Evolutionary conservation across 2,113 vertebrate genomes (phyloP).

Genomic region (Xenopus tropicalis): DNA sequence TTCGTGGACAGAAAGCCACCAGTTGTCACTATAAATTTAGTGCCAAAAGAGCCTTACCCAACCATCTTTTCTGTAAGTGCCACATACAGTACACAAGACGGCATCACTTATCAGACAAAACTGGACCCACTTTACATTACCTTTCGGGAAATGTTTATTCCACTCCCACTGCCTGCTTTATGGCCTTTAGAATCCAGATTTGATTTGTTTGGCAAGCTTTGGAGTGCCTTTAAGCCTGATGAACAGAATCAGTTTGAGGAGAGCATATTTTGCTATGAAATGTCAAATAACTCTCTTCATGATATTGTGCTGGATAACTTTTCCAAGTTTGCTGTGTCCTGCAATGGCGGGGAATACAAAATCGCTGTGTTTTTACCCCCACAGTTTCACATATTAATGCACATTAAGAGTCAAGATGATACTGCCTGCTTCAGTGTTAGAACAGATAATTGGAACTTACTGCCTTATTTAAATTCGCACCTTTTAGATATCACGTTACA

Average conservation of each 20-base stretch:
- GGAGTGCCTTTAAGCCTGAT: slow-evolving; percentile 59
- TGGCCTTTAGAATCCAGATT: slow-evolving; percentile 42
- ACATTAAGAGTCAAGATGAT: slow-evolving; percentile 53
- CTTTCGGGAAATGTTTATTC: slow-evolving; percentile 71
- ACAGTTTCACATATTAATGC: slow-evolving; percentile 66
- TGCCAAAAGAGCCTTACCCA: slow-evolving; percentile 66
- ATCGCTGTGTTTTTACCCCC: slow-evolving; percentile 74
- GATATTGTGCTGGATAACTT: slow-evolving; percentile 63
- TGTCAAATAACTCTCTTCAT: slow-evolving; percentile 50
- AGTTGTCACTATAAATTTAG: slow-evolving; percentile 62
- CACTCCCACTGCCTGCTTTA: slow-evolving; percentile 52
- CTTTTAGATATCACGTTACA: slow-evolving; percentile 50
- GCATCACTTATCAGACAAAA: slow-evolving; percentile 64
- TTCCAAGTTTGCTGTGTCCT: slow-evolving; percentile 61
- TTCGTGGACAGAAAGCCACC: slow-evolving; percentile 53
- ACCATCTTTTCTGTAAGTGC: slow-evolving; percentile 61
- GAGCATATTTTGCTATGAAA: slow-evolving; percentile 74
- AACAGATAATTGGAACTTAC: slow-evolving; percentile 75
- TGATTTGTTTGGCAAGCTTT: slow-evolving; percentile 67
- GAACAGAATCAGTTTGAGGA: slow-evolving; percentile 38
- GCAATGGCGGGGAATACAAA: slow-evolving; percentile 50
- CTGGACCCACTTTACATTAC: slow-evolving; percentile 65
- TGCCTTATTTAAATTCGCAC: slow-evolving; percentile 68
- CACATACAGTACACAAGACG: slow-evolving; percentile 68
- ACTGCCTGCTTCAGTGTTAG: slow-evolving; percentile 63